Evolutionary conservation across 2,888 invertebrate genomes (phyloP).

Genomic region (Aphodius sticticus): DNA sequence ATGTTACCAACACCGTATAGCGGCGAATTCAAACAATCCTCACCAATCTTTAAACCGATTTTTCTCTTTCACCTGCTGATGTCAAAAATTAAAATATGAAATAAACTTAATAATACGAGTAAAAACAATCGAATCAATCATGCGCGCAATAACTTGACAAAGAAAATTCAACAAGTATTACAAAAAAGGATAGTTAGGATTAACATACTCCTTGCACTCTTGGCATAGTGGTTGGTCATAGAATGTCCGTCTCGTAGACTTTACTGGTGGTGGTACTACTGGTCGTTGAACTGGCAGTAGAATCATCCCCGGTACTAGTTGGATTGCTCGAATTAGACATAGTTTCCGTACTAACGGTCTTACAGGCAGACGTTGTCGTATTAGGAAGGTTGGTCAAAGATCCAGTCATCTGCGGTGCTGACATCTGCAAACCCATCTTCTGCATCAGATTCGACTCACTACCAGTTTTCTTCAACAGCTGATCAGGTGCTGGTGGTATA

Average conservation of each 20-base stretch:
- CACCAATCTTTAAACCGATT: no score
- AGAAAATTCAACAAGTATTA: conserved; percentile 34
- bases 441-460: conserved; percentile 87
- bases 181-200: conserved; percentile 35
- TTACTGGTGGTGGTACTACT: conserved; percentile 70
- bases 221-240: conserved; percentile 69
- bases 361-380: conserved; percentile 49
- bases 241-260: conserved; percentile 93
- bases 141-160: conserved; percentile 31
- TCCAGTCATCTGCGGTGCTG: conserved; percentile 65
- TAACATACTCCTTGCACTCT: conserved; percentile 44
- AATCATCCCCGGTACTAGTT: conserved; percentile 46
- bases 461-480: conserved; percentile 81
- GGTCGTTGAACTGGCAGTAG: conserved; percentile 42
- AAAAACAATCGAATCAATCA: background rate
- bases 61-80: no score
- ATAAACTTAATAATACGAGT: no score
- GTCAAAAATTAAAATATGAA: no score
- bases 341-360: conserved; percentile 47
- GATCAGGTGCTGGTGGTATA: conserved; percentile 69
- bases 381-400: conserved; percentile 70
- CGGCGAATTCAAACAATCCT: no score
- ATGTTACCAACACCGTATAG: no score
- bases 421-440: conserved; percentile 79
- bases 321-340: conserved; percentile 41